Evolutionary conservation across 2,888 invertebrate genomes (phyloP).

Genomic region (Drepana falcataria): DNA sequence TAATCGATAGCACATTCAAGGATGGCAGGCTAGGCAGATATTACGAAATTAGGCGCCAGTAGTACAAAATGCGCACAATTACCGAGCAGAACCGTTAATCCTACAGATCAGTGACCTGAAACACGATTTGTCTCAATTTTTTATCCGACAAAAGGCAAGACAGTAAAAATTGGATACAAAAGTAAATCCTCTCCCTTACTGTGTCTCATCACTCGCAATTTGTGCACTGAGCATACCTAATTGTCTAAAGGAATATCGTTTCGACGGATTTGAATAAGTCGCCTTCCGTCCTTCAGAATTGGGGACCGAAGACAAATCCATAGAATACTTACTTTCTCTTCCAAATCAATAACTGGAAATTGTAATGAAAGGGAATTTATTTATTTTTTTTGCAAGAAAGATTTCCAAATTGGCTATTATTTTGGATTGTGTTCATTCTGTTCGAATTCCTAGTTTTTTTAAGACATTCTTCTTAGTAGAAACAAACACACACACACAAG

Average conservation of each 20-base stretch:
- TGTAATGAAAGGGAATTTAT: not conserved
- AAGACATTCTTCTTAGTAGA: not conserved
- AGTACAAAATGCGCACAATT: not conserved
- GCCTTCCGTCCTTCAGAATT: constrained; percentile 26
- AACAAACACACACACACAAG: too few relatives aligned
- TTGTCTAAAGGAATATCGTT: constrained; percentile 49
- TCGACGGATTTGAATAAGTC: constrained; percentile 43
- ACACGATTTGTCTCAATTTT: constrained; percentile 4
- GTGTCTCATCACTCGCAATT: constrained; percentile 28
- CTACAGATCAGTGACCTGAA: not conserved
- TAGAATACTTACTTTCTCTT: constrained; percentile 6
- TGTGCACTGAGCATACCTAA: constrained; percentile 38
- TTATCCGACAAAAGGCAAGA: constrained; percentile 3
- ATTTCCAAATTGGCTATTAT: not conserved
- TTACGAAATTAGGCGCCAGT: not conserved
- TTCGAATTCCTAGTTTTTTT: not conserved
- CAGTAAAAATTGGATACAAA: constrained; percentile 3
- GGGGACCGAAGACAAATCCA: constrained; percentile 12
- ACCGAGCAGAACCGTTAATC: not conserved
- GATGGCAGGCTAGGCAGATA: too few relatives aligned
- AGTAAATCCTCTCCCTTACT: constrained; percentile 11
- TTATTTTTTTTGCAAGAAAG: not conserved
- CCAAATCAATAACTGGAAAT: constrained; percentile 4
- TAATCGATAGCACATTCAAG: too few relatives aligned
- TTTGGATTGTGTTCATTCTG: not conserved